These are phyloP conservation scores for Engystomops pustulosus DNA, from an alignment of 2,113 vertebrate species.

Conservation along the genomic window DNA sequence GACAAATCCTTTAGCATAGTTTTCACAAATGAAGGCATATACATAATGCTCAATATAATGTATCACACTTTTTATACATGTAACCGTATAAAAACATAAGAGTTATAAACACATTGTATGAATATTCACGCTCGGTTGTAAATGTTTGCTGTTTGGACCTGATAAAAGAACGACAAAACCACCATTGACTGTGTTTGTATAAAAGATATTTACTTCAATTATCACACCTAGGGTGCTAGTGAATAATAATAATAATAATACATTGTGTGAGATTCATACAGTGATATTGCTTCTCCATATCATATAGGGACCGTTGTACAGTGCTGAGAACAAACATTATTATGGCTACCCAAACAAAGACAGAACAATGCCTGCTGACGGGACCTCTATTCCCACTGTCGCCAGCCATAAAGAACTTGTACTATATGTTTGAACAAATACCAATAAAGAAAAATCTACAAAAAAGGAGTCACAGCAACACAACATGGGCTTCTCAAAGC, in stretches of 20 bases:
- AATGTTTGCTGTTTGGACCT: conserved; percentile 74
- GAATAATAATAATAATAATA: conserved; percentile 95
- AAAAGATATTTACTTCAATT: conserved; percentile 99
- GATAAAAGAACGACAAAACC: conserved; percentile 68
- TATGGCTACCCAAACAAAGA: conserved; percentile 80
- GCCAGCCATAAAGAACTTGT: conserved; percentile 78
- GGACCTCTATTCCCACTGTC: conserved; percentile 71
- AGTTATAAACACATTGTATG: background rate
- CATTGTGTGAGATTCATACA: conserved; percentile 98
- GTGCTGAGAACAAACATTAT: conserved; percentile 93
- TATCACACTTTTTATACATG: background rate
- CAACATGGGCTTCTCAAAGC: conserved; percentile 79
- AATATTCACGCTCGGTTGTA: conserved; percentile 53
- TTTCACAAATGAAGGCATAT: background rate
- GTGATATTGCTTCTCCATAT: conserved; percentile 99
- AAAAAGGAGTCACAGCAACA: conserved; percentile 81
- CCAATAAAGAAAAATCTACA: conserved; percentile 80
- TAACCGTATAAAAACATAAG: background rate
- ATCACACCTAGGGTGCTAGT: conserved; percentile 99
- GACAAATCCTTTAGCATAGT: background rate
- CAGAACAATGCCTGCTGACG: conserved; percentile 75
- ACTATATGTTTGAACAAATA: conserved; percentile 76
- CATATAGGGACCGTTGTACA: conserved; percentile 98
- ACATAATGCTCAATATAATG: background rate
- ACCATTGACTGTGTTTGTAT: conserved; percentile 92